A percentile compares a stretch with the other conserved stretches of the same genome.
Evolutionary conservation across 2,113 vertebrate species (phyloP).

Genomic region (Rattus rattus): DNA sequence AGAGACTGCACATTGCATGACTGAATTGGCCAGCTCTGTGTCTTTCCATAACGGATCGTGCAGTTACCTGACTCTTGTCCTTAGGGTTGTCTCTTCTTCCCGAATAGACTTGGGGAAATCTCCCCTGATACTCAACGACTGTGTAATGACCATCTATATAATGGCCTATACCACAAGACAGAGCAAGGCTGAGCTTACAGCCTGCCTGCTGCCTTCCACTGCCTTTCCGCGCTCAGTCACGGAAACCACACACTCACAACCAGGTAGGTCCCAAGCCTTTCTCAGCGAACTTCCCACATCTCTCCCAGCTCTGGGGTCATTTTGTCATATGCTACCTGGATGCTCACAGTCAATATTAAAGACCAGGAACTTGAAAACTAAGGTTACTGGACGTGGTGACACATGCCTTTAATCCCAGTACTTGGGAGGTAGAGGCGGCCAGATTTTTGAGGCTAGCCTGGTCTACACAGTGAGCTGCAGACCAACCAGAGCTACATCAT

Average conservation of each 20-base stretch:
- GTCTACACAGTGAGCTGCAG: background rate
- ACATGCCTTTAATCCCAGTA: background rate
- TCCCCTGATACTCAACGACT: background rate
- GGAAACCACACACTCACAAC: background rate
- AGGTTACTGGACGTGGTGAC: background rate
- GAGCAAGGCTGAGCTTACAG: background rate
- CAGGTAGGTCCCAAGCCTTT: background rate
- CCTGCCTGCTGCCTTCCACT: background rate
- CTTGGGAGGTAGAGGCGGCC: background rate
- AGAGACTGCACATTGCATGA: background rate
- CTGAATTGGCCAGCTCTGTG: background rate
- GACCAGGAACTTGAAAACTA: background rate
- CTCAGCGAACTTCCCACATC: background rate
- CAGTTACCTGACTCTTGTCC: conserved; percentile 11
- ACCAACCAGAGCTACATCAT: background rate
- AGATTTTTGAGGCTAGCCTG: background rate
- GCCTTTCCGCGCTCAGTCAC: background rate
- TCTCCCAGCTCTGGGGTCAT: background rate
- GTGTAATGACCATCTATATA: background rate
- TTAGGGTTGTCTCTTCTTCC: conserved; percentile 6
- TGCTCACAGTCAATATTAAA: background rate
- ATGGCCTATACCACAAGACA: background rate
- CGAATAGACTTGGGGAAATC: background rate
- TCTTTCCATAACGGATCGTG: conserved; percentile 39
- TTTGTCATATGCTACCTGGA: background rate